These are phyloP conservation scores for Trissolcus brochymenae DNA, from an alignment of 2,888 invertebrate genomes.

Conservation along the genomic window DNA sequence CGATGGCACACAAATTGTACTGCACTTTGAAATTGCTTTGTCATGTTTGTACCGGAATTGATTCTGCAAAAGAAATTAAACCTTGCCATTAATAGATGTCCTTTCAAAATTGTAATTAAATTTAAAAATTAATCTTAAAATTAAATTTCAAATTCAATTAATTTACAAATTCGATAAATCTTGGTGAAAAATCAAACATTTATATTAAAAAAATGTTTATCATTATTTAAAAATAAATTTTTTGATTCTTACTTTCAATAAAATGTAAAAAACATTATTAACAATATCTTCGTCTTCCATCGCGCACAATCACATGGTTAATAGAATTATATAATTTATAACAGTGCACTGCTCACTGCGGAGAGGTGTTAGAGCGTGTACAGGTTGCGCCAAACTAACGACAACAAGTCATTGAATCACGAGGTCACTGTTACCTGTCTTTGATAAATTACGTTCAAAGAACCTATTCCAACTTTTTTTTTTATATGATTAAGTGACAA, in stretches of 20 bases:
- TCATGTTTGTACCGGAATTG: constrained; percentile 64
- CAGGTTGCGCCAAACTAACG: constrained; percentile 16
- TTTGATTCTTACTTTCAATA: constrained; percentile 29
- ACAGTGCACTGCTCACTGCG: not conserved
- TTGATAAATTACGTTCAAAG: constrained; percentile 29
- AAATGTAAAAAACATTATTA: constrained; percentile 33
- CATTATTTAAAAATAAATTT: not conserved
- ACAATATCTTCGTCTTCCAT: constrained; percentile 39
- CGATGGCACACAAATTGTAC: constrained; percentile 67
- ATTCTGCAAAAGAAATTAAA: no score
- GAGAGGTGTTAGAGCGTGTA: constrained; percentile 7
- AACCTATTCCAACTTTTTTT: constrained; percentile 27
- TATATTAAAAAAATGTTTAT: not conserved
- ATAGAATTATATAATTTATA: constrained; percentile 16
- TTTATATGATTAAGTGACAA: constrained; percentile 33
- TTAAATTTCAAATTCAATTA: not conserved
- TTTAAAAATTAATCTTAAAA: not conserved
- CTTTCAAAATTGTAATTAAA: not conserved
- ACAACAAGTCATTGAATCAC: constrained; percentile 24
- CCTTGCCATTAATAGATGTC: no score
- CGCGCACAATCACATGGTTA: not conserved
- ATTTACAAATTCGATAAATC: no score
- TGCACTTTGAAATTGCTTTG: constrained; percentile 63
- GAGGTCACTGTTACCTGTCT: constrained; percentile 21
- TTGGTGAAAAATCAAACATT: not conserved